Evolutionary conservation across 2,888 invertebrate species (phyloP), one percentile per base, ranked within the genome.

Genomic region (Acrobeloides nanus): DNA sequence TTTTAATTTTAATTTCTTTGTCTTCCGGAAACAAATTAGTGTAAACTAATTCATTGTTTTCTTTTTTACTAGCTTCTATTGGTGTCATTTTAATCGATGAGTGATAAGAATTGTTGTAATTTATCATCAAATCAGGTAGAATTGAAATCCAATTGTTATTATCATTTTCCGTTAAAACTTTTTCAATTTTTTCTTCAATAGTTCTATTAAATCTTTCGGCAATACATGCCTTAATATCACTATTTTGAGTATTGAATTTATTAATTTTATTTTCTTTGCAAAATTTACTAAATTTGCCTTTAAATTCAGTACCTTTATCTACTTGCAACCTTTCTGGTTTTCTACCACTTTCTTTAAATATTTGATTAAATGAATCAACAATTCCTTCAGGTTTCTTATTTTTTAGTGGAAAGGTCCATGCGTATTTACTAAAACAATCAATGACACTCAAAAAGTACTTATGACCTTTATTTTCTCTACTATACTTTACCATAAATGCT

Each of bases 31-130:
- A n/a, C n/a, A n/a, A n/a, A n/a, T n/a, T n/a, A n/a, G n/a, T n/a
- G n/a, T n/a, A n/a, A n/a, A n/a, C n/a, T n/a, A n/a, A n/a, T n/a
- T n/a, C n/a, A n/a, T n/a, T n/a, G n/a, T n/a, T n/a, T n/a, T n/a
- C n/a, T n/a, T n/a, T n/a, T n/a, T 46, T 49, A 29, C 33, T 32
- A 48, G 48, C 48, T 29, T 48, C 10, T 1, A 48, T 48, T 15
- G 48, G 48, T 49, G 54, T 39, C 49, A 51, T 59, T 59, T 59
- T 59, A 38, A 59, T 59, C 3, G 46, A 42, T 31, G 32, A 18
- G 34, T 59, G 59, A 55, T 45, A 58, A 52, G 54, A 57, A 51
- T 51, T 59, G 44, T 59, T 59, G 33, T 59, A 59, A 26, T 57
- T 51, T 1, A 6, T 12, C 5, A 59, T 40, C 15, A 55, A 34